A percentile compares a stretch with the other conserved stretches of the same genome.
Conservation (phyloP, 2,113 vertebrate genomes). For the Oryzias celebensis region DNA sequence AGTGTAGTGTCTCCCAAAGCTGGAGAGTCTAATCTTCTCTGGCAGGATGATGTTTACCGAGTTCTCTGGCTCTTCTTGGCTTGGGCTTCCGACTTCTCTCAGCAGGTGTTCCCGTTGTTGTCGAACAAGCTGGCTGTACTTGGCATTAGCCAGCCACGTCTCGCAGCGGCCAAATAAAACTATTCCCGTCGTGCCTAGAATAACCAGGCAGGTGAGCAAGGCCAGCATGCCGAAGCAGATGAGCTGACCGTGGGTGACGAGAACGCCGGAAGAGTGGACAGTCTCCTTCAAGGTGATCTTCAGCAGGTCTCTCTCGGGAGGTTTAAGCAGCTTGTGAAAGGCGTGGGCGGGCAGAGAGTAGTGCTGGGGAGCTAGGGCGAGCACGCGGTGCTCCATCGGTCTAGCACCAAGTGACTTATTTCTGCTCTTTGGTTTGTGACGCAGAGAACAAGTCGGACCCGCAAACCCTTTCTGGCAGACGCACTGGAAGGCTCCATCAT, state of each 20-base stretch:
- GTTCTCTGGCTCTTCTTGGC: constrained; percentile 83
- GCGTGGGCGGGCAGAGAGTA: constrained; percentile 78
- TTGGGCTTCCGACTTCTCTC: constrained; percentile 71
- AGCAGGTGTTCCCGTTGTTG: constrained; percentile 87
- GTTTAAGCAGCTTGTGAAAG: constrained; percentile 80
- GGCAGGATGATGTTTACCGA: constrained; percentile 91
- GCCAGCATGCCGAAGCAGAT: constrained; percentile 91
- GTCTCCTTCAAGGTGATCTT: constrained; percentile 92
- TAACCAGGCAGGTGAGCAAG: constrained; percentile 89
- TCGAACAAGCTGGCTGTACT: constrained; percentile 83
- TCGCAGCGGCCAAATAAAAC: constrained; percentile 92
- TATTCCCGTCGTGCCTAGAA: constrained; percentile 87
- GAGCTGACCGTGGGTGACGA: constrained; percentile 88
- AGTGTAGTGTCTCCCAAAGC: constrained; percentile 83
- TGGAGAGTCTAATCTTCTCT: constrained; percentile 86
- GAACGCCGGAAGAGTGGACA: constrained; percentile 75
- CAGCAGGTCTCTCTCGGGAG: constrained; percentile 81
- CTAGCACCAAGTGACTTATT: constrained; percentile 45
- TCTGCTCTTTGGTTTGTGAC: constrained; percentile 45
- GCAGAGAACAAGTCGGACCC: constrained; percentile 79
- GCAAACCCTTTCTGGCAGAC: constrained; percentile 80
- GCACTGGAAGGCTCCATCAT: constrained; percentile 81
- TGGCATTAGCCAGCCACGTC: constrained; percentile 87
- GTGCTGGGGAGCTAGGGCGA: constrained; percentile 64
- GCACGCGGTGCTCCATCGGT: constrained; percentile 59